These are phyloP conservation scores for Recurvirostra avosetta DNA, from an alignment of 2,113 vertebrate species.

Conservation along the genomic window DNA sequence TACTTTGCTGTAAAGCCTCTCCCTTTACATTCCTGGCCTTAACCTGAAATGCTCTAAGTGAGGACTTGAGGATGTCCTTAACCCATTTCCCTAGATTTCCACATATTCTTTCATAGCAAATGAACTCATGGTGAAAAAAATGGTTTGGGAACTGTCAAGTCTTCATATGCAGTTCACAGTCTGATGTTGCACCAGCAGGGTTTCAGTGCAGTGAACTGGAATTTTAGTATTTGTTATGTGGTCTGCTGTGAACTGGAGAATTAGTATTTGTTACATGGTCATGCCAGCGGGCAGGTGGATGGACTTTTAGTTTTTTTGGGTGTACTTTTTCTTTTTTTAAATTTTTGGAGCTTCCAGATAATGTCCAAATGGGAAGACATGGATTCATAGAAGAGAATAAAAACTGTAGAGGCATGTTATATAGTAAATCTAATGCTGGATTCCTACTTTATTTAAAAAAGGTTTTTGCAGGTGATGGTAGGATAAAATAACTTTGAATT, in stretches of 20 bases:
- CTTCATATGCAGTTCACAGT: not conserved
- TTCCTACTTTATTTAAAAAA: not conserved
- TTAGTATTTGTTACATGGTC: not conserved
- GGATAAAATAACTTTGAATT: not conserved
- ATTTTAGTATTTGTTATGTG: rapidly evolving
- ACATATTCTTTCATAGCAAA: rapidly evolving
- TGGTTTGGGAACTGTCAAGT: not conserved
- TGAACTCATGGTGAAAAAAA: not conserved
- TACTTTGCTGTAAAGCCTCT: not conserved
- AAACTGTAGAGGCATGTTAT: not conserved
- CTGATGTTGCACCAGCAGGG: not conserved
- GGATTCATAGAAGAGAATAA: not conserved
- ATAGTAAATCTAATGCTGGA: not conserved
- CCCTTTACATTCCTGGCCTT: not conserved
- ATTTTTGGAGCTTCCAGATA: not conserved
- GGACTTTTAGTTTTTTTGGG: not conserved
- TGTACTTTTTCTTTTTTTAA: not conserved
- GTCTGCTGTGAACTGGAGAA: not conserved
- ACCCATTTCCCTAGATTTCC: not conserved
- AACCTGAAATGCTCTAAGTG: not conserved
- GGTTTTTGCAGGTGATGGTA: not conserved
- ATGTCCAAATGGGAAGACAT: not conserved
- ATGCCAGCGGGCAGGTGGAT: not conserved
- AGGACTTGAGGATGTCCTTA: not conserved
- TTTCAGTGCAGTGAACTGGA: not conserved